Base-by-base conservation (phyloP, 1,140 invertebrate genomes). In the Drosophila sproati region DNA sequence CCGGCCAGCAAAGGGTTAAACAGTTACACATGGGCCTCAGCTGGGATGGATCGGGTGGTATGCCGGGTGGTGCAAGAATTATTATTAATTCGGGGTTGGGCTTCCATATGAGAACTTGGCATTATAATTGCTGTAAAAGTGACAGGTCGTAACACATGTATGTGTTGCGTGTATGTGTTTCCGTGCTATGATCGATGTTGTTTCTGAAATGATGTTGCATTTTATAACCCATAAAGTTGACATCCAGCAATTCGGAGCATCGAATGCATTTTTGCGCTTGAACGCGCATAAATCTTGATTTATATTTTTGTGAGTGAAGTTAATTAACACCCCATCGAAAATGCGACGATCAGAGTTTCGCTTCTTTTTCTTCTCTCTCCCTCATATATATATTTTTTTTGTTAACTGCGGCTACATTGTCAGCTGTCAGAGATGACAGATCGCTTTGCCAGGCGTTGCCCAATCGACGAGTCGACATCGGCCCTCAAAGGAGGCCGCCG, bases 381-480 rank as follows among this genome's bases (percentile, higher is more conserved):
- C 20, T 20, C 20, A 20, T 20, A 20, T 20, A 1, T 20, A 1
- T 20, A 1, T 10, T 41, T n/a, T 2, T 10, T 10, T 3, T 41
- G 39, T 10, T 41, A 41, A 41, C 7, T 43, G 10, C 4, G 39
- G 2, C 28, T 32, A 32, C 60, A 50, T 70, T 89, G 83, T 89
- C 72, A 87, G 62, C 70, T 88, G 85, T 88, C 83, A 89, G 64
- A 80, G 64, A 74, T 88, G 83, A 88, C 80, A 88, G 80, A 89
- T 88, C 80, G 80, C 70, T 75, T 80, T 78, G 80, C 50, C 63
- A 67, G 57, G 72, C 62, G 67, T 60, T 61, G 81, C 62, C 50
- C 60, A 80, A 64, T 80, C 41, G 56, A 12, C 31, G 51, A 48
- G 50, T 29, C 56, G 57, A 20, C 51, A 64, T 35, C 37, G 39